Evolutionary conservation across 1,140 invertebrate species (phyloP), one percentile per base, ranked within the genome.

Genomic region (Atta colombica): DNA sequence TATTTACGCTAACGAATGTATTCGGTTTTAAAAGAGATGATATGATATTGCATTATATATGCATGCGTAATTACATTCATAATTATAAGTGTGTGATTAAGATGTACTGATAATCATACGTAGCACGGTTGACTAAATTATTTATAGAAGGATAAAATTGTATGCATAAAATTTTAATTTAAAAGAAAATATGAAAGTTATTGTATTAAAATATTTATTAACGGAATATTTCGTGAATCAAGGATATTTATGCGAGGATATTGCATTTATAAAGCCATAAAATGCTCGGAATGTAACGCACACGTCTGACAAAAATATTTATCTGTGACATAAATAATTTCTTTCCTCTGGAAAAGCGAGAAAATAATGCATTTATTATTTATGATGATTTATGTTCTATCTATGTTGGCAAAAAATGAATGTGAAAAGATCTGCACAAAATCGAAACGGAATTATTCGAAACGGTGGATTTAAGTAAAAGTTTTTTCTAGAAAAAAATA

Each of bases 71-170:
- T 39, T 69, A 69, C 12, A 51, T 51, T 49, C 8, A 2, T 69
- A 51, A 69, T 69, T 51, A 69, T 45, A 58, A 10, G 18, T 74
- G 16, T 3, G 14, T 16, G 51, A 51, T 74, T 53, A 53, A 72
- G n/a, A 51, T 53, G 28, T 49, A 28, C 14, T 51, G 0, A 65
- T 21, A 68, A 31, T 51, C 21, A 49, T 69, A 25, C n/a, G 2
- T 53, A 53, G 16, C 12, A 51, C 8, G 18, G 69, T 51, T 25
- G 25, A 12, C 1, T 72, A 53, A 53, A 53, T 71, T 71, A 71
- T 28, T 53, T 72, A 45, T 45, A 28, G 53, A 51, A 71, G n/a
- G 21, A 72, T 72, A 53, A 51, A 72, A 71, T 71, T 45, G 25
- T 3, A 8, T 8, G 21, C 14, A 25, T 7, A 6, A 72, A 3